A percentile compares a stretch with the other conserved stretches of the same genome.
These are phyloP conservation scores for Tipula helvola DNA, from an alignment of 2,888 invertebrate genomes.

Conservation along the genomic window DNA sequence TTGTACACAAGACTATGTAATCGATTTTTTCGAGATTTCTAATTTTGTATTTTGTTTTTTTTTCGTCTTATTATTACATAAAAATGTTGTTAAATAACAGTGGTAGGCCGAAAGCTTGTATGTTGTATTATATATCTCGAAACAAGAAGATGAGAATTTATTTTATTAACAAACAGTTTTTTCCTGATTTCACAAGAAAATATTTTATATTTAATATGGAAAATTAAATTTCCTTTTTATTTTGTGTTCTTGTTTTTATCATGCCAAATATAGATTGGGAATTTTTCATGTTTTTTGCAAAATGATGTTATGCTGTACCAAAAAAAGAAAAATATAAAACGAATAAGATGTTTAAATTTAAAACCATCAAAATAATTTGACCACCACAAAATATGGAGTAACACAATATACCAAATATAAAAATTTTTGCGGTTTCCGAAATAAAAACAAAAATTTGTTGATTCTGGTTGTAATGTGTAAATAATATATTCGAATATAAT, in stretches of 20 bases:
- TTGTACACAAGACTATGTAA: neutral
- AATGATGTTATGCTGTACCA: neutral
- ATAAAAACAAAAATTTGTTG: neutral
- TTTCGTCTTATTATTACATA: neutral
- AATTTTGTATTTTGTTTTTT: neutral
- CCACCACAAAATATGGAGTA: neutral
- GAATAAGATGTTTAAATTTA: neutral
- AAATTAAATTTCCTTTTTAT: neutral
- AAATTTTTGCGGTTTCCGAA: neutral
- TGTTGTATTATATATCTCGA: neutral
- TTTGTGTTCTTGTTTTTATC: neutral
- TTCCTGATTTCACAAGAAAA: neutral
- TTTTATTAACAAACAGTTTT: neutral
- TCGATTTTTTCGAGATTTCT: neutral
- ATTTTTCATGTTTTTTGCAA: neutral
- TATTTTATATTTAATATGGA: neutral
- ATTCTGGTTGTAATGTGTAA: neutral
- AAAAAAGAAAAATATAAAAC: neutral
- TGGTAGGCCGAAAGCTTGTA: neutral
- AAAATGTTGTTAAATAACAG: neutral
- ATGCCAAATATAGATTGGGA: neutral
- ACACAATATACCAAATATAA: neutral
- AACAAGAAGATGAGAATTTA: neutral
- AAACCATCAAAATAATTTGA: neutral
- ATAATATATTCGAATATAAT: neutral